Evolutionary conservation across 2,888 invertebrate genomes (phyloP), one percentile per base, ranked within the genome.

Genomic region (Aspidiotus rigidus): DNA sequence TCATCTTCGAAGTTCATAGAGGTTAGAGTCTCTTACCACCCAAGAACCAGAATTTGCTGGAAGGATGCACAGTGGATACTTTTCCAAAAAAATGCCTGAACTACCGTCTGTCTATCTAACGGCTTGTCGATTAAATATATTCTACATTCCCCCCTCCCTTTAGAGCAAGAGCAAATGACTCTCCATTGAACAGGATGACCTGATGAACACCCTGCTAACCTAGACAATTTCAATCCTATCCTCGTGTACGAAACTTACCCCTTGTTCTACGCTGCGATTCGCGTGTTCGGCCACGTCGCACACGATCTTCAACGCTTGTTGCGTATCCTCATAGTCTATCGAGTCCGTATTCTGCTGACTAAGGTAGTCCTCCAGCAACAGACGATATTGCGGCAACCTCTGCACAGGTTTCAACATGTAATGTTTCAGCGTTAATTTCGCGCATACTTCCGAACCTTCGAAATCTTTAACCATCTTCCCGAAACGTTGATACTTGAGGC

Each of bases 321-420:
- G 77, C 28, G 85, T 83, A 74, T 85, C 83, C 72, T 80, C 78
- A 74, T 81, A 83, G 75, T 86, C 86, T 5, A 79, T 77, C 73
- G 80, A 79, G 63, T 77, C 77, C 69, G 77, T 76, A 8, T 78
- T 75, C 62, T 85, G 79, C 73, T 82, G 80, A 73, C 81, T 81
- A 64, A 83, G 75, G 76, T 86, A 86, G 76, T 84, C 83, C 76
- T 83, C 82, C 16, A 86, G 77, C 9, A 86, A 77, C 5, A 86
- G 77, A 73, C 82, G 80, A 76, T 86, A 86, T 75, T 85, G 84
- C n/a, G 85, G 85, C 72, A 86, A 82, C 75, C 86, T 78, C 75
- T 86, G 86, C 69, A 86, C 83, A 0, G 86, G 86, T 76, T 85
- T 85, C 71, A 86, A 77, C 84, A 86, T 84, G 74, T 83, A 85